Evolutionary conservation across 2,113 vertebrate species (phyloP).

Genomic region (Bungarus multicinctus): DNA sequence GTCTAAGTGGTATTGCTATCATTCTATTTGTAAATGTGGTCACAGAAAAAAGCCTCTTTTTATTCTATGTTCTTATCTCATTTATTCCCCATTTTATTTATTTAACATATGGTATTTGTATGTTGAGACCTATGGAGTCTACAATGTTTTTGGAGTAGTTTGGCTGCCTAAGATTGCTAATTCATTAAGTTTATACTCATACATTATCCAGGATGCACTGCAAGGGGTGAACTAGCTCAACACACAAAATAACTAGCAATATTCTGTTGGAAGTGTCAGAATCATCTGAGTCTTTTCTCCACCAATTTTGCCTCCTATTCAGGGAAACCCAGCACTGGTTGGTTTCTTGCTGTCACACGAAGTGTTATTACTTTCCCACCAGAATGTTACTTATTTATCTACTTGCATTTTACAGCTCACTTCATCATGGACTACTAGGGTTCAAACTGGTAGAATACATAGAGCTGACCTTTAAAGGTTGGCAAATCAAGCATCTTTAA

Average conservation of each 20-base stretch:
- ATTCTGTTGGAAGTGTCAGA: neutral
- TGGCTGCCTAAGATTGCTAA: neutral
- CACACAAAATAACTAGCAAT: neutral
- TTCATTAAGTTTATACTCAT: neutral
- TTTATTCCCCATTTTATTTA: neutral
- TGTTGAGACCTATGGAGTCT: neutral
- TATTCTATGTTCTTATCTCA: no score
- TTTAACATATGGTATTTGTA: neutral
- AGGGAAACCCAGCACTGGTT: neutral
- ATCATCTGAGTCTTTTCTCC: neutral
- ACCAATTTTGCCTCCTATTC: neutral
- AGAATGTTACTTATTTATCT: no score
- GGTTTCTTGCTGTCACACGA: neutral
- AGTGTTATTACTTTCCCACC: no score
- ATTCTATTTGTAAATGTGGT: neutral
- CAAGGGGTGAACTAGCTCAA: neutral
- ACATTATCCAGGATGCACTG: neutral
- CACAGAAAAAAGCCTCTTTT: neutral
- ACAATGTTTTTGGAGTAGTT: neutral
- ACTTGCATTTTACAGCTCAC: no score
- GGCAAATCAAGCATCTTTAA: no score
- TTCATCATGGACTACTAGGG: no score
- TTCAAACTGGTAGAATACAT: no score
- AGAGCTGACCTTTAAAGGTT: no score
- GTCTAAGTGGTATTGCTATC: no score